A percentile compares a stretch with the other conserved stretches of the same genome.
Conservation (phyloP, 1,140 invertebrate genomes). For the Heliconius congener region DNA sequence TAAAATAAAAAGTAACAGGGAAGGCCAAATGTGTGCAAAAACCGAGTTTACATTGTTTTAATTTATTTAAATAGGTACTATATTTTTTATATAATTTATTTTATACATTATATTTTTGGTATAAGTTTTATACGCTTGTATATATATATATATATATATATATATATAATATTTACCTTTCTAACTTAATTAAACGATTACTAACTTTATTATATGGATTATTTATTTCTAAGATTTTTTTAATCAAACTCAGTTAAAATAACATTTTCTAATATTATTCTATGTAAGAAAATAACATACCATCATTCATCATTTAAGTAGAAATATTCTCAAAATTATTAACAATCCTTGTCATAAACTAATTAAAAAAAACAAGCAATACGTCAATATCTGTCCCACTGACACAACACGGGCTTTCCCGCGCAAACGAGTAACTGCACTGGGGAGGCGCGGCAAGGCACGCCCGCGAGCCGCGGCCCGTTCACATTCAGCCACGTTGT, state of each 20-base stretch:
- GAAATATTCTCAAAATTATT: background rate
- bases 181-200: too few species aligned
- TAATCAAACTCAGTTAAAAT: background rate
- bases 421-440: slow-evolving; percentile 45
- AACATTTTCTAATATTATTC: background rate
- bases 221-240: background rate
- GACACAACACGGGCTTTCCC: slow-evolving; percentile 39
- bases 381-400: background rate
- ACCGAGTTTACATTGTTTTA: too few species aligned
- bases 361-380: slow-evolving; percentile 4
- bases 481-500: slow-evolving; percentile 43
- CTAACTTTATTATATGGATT: too few species aligned
- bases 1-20: too few species aligned
- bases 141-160: too few species aligned
- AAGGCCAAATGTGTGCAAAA: too few species aligned
- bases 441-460: slow-evolving; percentile 63
- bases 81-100: too few species aligned
- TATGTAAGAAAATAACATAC: background rate
- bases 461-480: slow-evolving; percentile 43
- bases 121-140: too few species aligned
- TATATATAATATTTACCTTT: too few species aligned
- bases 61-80: too few species aligned
- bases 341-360: background rate
- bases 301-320: background rate
- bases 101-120: too few species aligned